Percentiles rank a stretch among this genome's conserved stretches.
phyloP scores from a whole-genome alignment of 2,113 vertebrate species.

The Narcine bancroftii region DNA sequence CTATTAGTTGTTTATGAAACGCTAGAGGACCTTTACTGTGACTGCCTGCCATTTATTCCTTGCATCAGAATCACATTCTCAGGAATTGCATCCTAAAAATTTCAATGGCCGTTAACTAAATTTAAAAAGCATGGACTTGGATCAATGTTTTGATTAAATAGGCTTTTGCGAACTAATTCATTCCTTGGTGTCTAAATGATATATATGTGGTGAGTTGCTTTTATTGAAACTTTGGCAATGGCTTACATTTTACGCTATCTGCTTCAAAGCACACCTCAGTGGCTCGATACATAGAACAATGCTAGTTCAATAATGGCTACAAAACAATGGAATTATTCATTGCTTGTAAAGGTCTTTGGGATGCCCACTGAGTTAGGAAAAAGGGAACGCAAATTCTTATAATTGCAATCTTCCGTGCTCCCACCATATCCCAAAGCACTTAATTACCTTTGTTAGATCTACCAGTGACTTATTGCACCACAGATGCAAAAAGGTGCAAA shows the following conservation, averaged over 20 bases:
- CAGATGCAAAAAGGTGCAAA: neutral
- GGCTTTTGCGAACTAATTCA: constrained; percentile 4
- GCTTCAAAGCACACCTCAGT: neutral
- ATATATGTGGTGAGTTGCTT: neutral
- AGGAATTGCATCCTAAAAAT: neutral
- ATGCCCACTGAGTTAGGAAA: neutral
- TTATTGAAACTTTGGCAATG: neutral
- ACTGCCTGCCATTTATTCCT: neutral
- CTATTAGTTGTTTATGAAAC: neutral
- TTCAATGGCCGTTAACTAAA: neutral
- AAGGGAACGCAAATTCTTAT: neutral
- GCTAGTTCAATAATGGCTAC: neutral
- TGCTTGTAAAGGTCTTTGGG: neutral
- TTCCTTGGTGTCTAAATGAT: neutral
- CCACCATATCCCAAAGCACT: neutral
- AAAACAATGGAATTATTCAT: neutral
- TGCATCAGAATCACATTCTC: neutral
- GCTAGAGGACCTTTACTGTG: neutral
- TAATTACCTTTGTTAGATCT: neutral
- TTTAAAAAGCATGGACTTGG: neutral
- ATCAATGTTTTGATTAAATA: constrained; percentile 20
- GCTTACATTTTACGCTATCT: neutral
- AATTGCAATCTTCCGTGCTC: neutral
- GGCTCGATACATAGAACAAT: constrained; percentile 18
- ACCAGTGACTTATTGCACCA: neutral